Evolutionary conservation across 2,888 invertebrate species (phyloP), one percentile per base, ranked within the genome.

Genomic region (Piscicola geometra): DNA sequence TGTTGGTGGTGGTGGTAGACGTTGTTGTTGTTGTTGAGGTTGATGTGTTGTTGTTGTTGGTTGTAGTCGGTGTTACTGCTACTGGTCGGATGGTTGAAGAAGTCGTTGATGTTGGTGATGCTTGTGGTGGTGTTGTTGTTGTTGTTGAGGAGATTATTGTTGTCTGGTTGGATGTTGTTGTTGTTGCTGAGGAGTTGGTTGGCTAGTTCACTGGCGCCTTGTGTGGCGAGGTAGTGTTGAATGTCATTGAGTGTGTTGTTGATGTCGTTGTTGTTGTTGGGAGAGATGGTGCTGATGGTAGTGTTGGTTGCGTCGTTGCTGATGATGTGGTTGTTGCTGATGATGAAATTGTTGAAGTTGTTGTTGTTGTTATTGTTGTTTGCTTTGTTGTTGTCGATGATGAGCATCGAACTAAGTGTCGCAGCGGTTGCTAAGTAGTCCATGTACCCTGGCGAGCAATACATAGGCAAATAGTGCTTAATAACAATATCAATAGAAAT

Each of bases 351-450:
- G 41, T 69, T 69, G 41, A 3, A 28, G 9, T 33, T 69, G 41
- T 41, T 32, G 12, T 25, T 32, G 30, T 33, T 33, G 41, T 69
- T 69, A 25, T 33, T 69, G 9, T 33, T 69, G 33, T 69, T 35
- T 1, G 1, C 18, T 21, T 35, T 33, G 41, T 69, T 33, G 35
- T 36, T n/a, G 36, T 69, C 41, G 2, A 35, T 9, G 36, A 28
- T 69, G 1, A 1, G 12, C 47, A 36, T 25, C 0, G 36, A 36
- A 28, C 41, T 36, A 36, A 36, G 47, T 2, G 47, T 36, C 15
- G 70, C 41, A 28, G 3, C 47, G 21, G 60, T 56, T 56, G 60
- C 60, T n/a, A 56, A 56, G 60, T 56, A 56, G n/a, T 56, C 60
- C 60, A 56, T 56, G 60, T 56, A 56, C 3, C 60, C 60, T 56